A percentile compares a stretch with the other conserved stretches of the same genome.
These are phyloP conservation scores for Cyclina sinensis DNA, from an alignment of 1,140 invertebrate species.

Conservation along the genomic window DNA sequence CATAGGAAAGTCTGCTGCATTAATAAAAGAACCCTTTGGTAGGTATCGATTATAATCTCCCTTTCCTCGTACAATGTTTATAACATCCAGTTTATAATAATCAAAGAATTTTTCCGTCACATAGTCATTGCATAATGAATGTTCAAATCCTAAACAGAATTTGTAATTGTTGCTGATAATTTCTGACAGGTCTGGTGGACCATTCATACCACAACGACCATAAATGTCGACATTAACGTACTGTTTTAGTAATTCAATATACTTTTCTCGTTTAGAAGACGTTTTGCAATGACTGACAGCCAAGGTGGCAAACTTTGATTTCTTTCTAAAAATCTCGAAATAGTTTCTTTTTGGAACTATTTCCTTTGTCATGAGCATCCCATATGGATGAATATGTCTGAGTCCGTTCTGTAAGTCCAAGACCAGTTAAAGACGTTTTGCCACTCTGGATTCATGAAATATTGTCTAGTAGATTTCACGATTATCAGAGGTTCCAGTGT, in stretches of 20 bases:
- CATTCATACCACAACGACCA: constrained; percentile 88
- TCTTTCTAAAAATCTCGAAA: constrained; percentile 57
- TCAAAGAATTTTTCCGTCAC: constrained; percentile 96
- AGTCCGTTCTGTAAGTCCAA: constrained; percentile 12
- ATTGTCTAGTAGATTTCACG: too few species aligned
- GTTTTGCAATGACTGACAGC: constrained; percentile 90
- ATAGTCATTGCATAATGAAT: constrained; percentile 98
- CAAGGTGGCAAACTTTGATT: constrained; percentile 88
- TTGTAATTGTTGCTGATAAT: constrained; percentile 77
- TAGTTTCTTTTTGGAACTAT: neutral
- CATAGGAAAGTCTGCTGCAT: constrained; percentile 88
- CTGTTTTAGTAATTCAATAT: constrained; percentile 87
- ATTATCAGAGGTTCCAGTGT: constrained; percentile 25
- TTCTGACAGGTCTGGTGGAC: constrained; percentile 43
- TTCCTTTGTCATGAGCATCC: neutral
- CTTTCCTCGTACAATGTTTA: constrained; percentile 91
- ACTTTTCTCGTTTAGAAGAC: constrained; percentile 88
- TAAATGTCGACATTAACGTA: constrained; percentile 90
- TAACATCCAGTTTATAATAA: constrained; percentile 84
- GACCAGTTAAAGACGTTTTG: constrained; percentile 58
- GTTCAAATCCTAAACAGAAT: constrained; percentile 89
- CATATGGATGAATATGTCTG: constrained; percentile 64
- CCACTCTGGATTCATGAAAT: neutral
- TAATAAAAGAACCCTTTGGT: constrained; percentile 90
- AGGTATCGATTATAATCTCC: constrained; percentile 88